Conservation (phyloP, 2,888 invertebrate species). For the Drosophila flavopinicola region DNA sequence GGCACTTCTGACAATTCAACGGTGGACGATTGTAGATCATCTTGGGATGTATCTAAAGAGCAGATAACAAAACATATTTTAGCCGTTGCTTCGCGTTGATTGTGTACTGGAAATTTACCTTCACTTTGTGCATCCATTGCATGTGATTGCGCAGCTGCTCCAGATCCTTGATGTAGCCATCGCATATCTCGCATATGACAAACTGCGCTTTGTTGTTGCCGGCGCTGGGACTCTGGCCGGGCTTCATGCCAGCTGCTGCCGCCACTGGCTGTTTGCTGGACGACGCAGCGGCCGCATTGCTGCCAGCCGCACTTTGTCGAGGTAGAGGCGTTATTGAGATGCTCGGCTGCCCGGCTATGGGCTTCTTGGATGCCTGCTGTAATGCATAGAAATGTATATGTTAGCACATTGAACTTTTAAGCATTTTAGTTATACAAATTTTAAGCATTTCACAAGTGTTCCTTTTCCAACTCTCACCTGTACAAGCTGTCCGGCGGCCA, state of each 20-base stretch:
- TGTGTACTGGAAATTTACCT: slow-evolving; percentile 83
- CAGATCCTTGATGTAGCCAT: slow-evolving; percentile 97
- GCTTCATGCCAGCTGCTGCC: slow-evolving; percentile 85
- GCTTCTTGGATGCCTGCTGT: slow-evolving; percentile 77
- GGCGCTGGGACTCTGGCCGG: slow-evolving; percentile 83
- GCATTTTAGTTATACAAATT: too few species aligned
- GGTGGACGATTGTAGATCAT: slow-evolving; percentile 98
- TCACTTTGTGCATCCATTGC: slow-evolving; percentile 99
- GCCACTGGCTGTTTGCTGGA: slow-evolving; percentile 81
- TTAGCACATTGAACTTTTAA: too few species aligned
- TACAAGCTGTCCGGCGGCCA: slow-evolving; percentile 82
- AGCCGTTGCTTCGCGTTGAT: not conserved
- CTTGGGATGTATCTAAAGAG: slow-evolving; percentile 93
- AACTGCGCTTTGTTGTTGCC: slow-evolving; percentile 90
- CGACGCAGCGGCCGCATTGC: slow-evolving; percentile 83
- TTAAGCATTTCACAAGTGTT: too few species aligned
- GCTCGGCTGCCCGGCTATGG: slow-evolving; percentile 89
- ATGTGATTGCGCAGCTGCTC: slow-evolving; percentile 97
- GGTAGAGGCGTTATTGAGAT: slow-evolving; percentile 96
- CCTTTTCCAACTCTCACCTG: slow-evolving; percentile 72
- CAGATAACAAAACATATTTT: not conserved
- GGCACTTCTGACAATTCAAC: slow-evolving; percentile 97
- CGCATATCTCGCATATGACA: slow-evolving; percentile 98
- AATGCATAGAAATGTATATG: not conserved
- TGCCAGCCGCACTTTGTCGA: slow-evolving; percentile 88